Conservation (phyloP, 2,888 invertebrate genomes). For the Carterocephalus palaemon region DNA sequence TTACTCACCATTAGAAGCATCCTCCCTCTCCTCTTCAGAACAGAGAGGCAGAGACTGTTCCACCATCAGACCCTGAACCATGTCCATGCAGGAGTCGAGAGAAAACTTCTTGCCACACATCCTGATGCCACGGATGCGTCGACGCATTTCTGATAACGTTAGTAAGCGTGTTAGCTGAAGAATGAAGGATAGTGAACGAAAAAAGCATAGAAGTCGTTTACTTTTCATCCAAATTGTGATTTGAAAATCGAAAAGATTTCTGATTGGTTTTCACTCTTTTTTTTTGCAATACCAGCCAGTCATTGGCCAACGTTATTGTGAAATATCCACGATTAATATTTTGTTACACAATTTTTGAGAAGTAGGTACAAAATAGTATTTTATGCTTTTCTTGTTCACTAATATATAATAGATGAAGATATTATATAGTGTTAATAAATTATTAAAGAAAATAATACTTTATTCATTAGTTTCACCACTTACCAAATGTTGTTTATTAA, state of each 20-base stretch:
- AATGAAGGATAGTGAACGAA: not conserved
- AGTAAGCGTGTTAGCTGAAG: conserved; percentile 1
- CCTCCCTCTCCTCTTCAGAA: conserved; percentile 75
- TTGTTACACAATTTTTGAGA: no score
- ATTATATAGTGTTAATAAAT: no score
- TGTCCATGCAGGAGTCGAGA: conserved; percentile 93
- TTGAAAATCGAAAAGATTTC: not conserved
- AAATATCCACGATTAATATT: no score
- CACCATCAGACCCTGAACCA: conserved; percentile 86
- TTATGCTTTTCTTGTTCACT: no score
- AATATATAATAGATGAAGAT: no score
- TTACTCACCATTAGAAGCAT: conserved; percentile 68
- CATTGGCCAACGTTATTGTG: no score
- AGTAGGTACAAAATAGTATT: no score
- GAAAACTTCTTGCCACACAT: conserved; percentile 95
- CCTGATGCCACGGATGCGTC: conserved; percentile 91
- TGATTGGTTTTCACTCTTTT: not conserved
- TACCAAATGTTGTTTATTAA: no score
- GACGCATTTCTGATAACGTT: conserved; percentile 82
- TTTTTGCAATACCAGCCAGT: conserved; percentile 4
- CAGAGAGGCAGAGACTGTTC: conserved; percentile 74
- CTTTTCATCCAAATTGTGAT: not conserved
- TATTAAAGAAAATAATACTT: no score
- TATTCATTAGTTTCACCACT: no score
- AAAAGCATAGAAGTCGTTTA: no score